Evolutionary conservation across 2,888 invertebrate genomes (phyloP).

Genomic region (Oscheius sp.): DNA sequence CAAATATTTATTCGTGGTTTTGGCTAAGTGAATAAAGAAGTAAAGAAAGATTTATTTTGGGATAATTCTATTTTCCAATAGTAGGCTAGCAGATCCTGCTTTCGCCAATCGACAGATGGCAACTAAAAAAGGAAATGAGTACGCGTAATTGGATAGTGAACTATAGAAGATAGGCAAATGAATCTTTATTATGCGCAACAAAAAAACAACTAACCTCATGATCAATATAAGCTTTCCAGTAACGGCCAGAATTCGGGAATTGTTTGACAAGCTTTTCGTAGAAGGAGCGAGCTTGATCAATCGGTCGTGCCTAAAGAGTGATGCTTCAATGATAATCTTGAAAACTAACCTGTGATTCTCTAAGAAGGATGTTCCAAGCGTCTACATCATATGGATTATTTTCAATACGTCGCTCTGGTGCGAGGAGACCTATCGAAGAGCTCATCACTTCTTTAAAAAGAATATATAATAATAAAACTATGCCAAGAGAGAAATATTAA

Average conservation of each 20-base stretch:
- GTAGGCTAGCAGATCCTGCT: neutral
- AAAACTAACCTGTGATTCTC: conserved; percentile 82
- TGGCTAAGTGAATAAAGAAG: neutral
- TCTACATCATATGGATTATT: conserved; percentile 92
- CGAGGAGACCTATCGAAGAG: conserved; percentile 54
- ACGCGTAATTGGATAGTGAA: neutral
- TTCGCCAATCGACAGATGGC: neutral
- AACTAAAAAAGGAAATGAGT: neutral
- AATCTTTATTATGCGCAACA: neutral
- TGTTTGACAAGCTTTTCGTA: conserved; percentile 93
- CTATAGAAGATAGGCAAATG: neutral
- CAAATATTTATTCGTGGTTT: conserved; percentile 7
- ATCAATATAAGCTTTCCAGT: conserved; percentile 98
- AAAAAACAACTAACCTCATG: conserved; percentile 80
- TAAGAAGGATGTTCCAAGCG: conserved; percentile 93
- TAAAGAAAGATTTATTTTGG: neutral
- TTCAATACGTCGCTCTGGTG: conserved; percentile 77
- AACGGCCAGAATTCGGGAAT: conserved; percentile 94
- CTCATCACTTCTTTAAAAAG: conserved; percentile 39
- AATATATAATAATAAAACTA: neutral
- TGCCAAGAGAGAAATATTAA: neutral
- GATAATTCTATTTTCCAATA: neutral
- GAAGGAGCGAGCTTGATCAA: conserved; percentile 85
- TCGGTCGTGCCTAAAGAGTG: conserved; percentile 71
- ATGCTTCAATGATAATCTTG: neutral